Base-by-base conservation (phyloP, 2,113 vertebrate species). In the Galeopterus variegatus region DNA sequence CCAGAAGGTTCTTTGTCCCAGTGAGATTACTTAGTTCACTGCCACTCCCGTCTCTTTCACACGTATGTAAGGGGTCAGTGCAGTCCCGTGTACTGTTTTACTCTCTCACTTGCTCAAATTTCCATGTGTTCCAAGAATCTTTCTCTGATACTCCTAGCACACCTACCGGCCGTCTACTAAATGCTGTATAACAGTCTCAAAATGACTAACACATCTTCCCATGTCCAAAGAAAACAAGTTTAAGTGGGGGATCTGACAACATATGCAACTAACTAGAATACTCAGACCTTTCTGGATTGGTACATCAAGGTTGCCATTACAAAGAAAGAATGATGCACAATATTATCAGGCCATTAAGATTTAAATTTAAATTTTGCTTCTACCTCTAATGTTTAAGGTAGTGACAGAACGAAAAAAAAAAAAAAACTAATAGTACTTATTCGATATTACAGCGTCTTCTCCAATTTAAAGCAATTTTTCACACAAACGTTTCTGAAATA, bases 401-500 rank as follows among this genome's bases (percentile, higher is more conserved):
- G 31, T 28, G 45, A 79, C 5, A 58, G 33, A 56, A 72, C 64
- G 19, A 72, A 8, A 58, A 87, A 8, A n/a, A n/a, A n/a, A 81
- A 58, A 2, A 65, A 41, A 18, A 12, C 36, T 18, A 80, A 36
- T 26, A 62, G 7, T 62, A 65, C 6, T 77, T 75, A 28, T 45
- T 90, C 5, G 52, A 26, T 79, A 18, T 73, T 88, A 65, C 14
- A 76, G 73, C 54, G 21, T 41, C 41, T 60, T 75, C 62, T 82
- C 69, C 24, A 92, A 18, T 73, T 15, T 26, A 93, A 88, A 56
- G 11, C 17, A 28, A 14, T 56, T 91, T 95, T 67, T 23, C 36
- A 36, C 73, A 87, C 3, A 48, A 58, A 81, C 33, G 36, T 69
- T 93, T 96, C 76, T 58, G 9, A 96, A 93, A 52, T 23, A 28